phyloP scores from a whole-genome alignment of 2,888 invertebrate species.

The Carcina quercana region DNA sequence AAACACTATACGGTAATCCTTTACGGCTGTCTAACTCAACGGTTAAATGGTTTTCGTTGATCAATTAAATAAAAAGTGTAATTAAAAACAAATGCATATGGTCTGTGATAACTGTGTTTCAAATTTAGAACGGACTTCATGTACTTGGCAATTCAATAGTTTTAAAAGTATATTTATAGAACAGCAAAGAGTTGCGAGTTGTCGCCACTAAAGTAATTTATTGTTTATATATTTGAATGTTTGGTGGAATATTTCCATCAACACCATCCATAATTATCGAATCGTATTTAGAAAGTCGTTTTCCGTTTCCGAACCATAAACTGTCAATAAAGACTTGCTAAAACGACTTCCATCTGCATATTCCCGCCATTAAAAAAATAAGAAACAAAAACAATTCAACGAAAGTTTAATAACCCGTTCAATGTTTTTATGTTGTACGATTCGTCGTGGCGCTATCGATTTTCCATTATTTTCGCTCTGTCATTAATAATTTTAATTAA shows the following conservation, averaged over 20 bases:
- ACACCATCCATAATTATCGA: slow-evolving; percentile 29
- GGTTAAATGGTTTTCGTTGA: slow-evolving; percentile 10
- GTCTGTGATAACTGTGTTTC: too few species aligned
- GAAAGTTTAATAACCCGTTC: slow-evolving; percentile 45
- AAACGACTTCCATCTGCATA: slow-evolving; percentile 36
- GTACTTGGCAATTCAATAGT: too few species aligned
- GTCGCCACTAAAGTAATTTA: too few species aligned
- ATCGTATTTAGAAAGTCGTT: slow-evolving; percentile 53
- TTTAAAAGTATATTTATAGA: too few species aligned
- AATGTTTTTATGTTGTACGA: slow-evolving; percentile 17
- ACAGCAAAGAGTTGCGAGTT: too few species aligned
- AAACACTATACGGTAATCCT: slow-evolving; percentile 17
- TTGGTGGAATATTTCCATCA: not conserved
- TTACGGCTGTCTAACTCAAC: slow-evolving; percentile 12
- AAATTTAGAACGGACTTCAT: too few species aligned
- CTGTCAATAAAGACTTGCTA: slow-evolving; percentile 59
- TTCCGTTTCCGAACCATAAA: slow-evolving; percentile 68
- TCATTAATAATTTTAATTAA: slow-evolving; percentile 72
- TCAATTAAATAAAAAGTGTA: slow-evolving; percentile 7
- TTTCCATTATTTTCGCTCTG: slow-evolving; percentile 59
- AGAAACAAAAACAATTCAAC: slow-evolving; percentile 30
- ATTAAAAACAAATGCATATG: too few species aligned
- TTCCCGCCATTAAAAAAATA: slow-evolving; percentile 30
- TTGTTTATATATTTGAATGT: too few species aligned
- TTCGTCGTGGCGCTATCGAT: slow-evolving; percentile 38